Conservation (phyloP, 2,797 vertebrate species). For the Crenuchus spilurus region DNA sequence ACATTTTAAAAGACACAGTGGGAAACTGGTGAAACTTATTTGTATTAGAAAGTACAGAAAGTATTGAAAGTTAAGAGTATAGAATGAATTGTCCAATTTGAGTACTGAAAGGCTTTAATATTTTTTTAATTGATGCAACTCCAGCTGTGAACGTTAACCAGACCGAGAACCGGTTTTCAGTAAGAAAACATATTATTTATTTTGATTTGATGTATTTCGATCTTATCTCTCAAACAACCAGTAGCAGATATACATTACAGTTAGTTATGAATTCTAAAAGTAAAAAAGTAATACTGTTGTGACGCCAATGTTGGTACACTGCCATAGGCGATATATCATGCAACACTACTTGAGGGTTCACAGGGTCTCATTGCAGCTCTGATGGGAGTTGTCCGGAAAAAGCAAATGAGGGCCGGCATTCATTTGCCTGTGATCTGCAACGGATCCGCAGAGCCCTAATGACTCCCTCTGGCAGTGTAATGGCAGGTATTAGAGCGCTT, state of each 20-base stretch:
- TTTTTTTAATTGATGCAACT: too few relatives aligned
- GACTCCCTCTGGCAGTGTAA: conserved; percentile 61
- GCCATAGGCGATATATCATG: background rate
- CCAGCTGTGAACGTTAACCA: too few relatives aligned
- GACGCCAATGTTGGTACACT: background rate
- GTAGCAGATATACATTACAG: background rate
- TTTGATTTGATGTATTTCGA: too few relatives aligned
- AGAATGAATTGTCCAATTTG: too few relatives aligned
- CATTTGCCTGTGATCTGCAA: conserved; percentile 62
- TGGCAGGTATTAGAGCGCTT: conserved; percentile 64
- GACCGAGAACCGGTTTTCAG: too few relatives aligned
- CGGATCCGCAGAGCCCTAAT: conserved; percentile 59
- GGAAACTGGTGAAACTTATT: too few relatives aligned
- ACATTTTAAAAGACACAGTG: too few relatives aligned
- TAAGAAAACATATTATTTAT: too few relatives aligned
- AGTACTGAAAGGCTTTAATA: too few relatives aligned
- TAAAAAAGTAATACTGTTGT: background rate
- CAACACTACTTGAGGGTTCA: conserved; percentile 20
- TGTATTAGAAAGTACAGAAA: too few relatives aligned
- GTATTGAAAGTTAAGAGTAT: too few relatives aligned
- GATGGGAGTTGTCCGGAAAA: conserved; percentile 56
- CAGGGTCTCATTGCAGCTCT: conserved; percentile 40
- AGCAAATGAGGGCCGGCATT: conserved; percentile 64
- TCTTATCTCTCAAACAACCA: background rate
- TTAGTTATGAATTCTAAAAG: too few relatives aligned